Conservation (phyloP, 2,113 vertebrate genomes). For the Clarias macrocephalus region DNA sequence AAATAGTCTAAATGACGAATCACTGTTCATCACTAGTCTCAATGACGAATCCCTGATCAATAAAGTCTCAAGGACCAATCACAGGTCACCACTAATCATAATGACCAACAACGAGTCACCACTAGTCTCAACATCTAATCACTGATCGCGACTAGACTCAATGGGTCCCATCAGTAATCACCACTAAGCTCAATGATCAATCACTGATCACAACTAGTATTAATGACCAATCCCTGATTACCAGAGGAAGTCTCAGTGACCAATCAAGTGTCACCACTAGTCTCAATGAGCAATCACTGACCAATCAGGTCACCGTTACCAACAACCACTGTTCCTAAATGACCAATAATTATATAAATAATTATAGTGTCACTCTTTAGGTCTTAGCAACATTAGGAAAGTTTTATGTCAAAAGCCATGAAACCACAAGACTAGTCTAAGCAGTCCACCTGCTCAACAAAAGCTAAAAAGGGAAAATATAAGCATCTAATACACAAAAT, state of each 20-base stretch:
- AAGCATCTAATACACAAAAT: neutral
- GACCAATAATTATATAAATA: neutral
- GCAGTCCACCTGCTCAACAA: neutral
- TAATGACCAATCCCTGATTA: neutral
- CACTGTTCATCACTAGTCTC: neutral
- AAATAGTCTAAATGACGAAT: too few species aligned
- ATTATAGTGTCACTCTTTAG: neutral
- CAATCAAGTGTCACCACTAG: neutral
- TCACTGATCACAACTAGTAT: neutral
- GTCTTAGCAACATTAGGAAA: neutral
- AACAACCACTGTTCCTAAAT: neutral
- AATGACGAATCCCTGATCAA: neutral
- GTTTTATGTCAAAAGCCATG: neutral
- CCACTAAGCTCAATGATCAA: neutral
- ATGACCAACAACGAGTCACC: too few species aligned
- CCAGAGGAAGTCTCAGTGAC: neutral
- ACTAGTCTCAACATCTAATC: too few species aligned
- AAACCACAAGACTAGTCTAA: neutral
- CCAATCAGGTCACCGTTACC: too few species aligned
- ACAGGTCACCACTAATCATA: too few species aligned
- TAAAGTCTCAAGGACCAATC: too few species aligned
- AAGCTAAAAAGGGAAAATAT: neutral
- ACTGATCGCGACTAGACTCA: too few species aligned
- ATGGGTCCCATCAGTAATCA: neutral
- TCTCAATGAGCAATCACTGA: neutral